These are phyloP conservation scores for Sthenelais limicola DNA, from an alignment of 2,888 invertebrate species.

Conservation along the genomic window DNA sequence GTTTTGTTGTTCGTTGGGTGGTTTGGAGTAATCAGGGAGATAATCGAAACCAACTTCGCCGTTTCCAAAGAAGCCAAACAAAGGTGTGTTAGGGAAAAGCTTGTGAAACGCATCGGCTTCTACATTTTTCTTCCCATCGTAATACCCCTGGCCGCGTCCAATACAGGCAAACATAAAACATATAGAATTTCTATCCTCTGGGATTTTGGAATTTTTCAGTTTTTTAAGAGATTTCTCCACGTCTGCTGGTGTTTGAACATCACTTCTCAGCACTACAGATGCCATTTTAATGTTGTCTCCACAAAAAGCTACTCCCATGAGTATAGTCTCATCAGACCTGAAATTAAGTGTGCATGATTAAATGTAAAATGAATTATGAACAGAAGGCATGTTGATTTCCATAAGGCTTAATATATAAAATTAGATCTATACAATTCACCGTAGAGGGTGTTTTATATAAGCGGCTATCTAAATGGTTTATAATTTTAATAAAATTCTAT, in stretches of 20 bases:
- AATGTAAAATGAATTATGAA: too few species aligned
- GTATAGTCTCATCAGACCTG: conserved; percentile 27
- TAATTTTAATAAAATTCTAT: too few species aligned
- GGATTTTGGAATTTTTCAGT: conserved; percentile 45
- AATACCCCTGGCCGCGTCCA: conserved; percentile 68
- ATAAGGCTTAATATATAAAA: too few species aligned
- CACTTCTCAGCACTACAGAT: conserved; percentile 43
- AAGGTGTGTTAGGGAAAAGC: conserved; percentile 72
- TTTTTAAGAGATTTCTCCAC: conserved; percentile 34
- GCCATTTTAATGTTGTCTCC: conserved; percentile 47
- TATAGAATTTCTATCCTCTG: conserved; percentile 38
- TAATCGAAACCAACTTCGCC: conserved; percentile 72
- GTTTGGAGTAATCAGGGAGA: conserved; percentile 47
- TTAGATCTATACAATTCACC: too few species aligned
- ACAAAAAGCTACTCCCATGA: conserved; percentile 49
- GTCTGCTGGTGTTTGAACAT: conserved; percentile 27
- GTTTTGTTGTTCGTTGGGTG: background rate
- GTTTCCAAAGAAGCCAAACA: conserved; percentile 74
- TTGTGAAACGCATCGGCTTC: conserved; percentile 71
- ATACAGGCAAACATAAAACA: conserved; percentile 73
- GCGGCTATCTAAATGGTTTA: too few species aligned
- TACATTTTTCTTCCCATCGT: conserved; percentile 63
- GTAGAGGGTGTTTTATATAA: too few species aligned
- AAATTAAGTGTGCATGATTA: background rate
- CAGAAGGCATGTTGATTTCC: too few species aligned